phyloP scores from a whole-genome alignment of 2,113 vertebrate genomes.

The Lanius ludovicianus region DNA sequence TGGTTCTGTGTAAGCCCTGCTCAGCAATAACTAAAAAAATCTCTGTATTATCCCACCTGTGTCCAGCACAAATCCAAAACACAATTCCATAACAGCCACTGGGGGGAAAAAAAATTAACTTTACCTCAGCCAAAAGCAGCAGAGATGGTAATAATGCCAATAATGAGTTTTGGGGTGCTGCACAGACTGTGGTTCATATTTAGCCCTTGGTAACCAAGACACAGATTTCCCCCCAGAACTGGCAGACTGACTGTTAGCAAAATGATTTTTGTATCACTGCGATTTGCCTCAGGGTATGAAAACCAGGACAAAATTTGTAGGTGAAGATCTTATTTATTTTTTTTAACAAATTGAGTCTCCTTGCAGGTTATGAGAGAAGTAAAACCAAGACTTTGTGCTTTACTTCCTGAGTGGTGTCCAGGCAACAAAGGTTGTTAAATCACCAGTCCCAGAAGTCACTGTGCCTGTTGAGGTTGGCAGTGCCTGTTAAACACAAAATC shows the following conservation, averaged over 20 bases:
- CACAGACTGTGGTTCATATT: neutral
- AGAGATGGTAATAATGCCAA: neutral
- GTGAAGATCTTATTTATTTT: neutral
- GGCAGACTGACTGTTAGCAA: neutral
- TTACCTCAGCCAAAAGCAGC: neutral
- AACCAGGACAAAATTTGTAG: neutral
- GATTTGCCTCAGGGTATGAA: neutral
- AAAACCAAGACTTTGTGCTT: neutral
- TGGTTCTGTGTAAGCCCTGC: neutral
- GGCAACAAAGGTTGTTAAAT: neutral
- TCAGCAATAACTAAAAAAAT: neutral
- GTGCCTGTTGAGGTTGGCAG: neutral
- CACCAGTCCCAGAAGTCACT: neutral
- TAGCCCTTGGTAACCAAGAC: neutral
- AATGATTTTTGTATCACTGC: neutral
- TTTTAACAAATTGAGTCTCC: neutral
- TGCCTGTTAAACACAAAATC: neutral
- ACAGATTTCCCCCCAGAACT: neutral
- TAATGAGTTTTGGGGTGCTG: neutral
- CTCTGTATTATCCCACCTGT: neutral
- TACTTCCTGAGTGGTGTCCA: neutral
- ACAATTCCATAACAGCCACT: neutral
- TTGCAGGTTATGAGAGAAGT: neutral
- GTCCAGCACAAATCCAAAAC: neutral
- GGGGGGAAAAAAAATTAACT: neutral